Evolutionary conservation across 1,140 invertebrate species (phyloP).

Genomic region (Anastatus disparis): DNA sequence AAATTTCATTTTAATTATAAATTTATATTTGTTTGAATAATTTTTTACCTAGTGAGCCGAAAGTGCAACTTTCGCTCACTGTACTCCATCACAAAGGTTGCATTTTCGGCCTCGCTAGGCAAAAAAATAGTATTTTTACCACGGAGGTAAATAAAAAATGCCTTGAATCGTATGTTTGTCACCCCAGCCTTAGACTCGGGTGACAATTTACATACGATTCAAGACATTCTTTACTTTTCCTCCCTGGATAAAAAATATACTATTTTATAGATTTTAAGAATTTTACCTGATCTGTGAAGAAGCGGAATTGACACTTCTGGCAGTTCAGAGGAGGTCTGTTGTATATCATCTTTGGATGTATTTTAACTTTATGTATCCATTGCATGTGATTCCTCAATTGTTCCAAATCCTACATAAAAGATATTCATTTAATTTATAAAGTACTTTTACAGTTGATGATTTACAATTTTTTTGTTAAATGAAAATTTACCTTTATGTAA

Average conservation of each 20-base stretch:
- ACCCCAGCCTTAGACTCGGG: no score
- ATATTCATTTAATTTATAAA: no score
- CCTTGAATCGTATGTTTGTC: no score
- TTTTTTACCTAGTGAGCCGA: no score
- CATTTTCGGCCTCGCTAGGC: no score
- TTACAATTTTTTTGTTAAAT: neutral
- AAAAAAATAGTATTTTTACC: no score
- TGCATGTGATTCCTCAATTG: conserved; percentile 94
- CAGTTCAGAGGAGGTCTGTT: conserved; percentile 94
- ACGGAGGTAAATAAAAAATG: no score
- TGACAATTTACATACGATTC: no score
- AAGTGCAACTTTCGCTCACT: no score
- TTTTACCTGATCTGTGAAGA: conserved; percentile 77
- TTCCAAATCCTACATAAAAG: conserved; percentile 78
- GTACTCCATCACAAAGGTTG: no score
- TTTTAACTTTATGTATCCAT: conserved; percentile 96
- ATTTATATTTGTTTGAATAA: neutral
- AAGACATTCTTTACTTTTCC: no score
- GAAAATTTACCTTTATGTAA: conserved; percentile 80
- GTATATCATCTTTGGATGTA: conserved; percentile 96
- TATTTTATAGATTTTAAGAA: neutral
- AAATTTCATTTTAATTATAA: conserved; percentile 9
- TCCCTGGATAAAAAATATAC: no score
- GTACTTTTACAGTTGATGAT: neutral
- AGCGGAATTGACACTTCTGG: conserved; percentile 93